A percentile compares a stretch with the other conserved stretches of the same genome.
phyloP scores from a whole-genome alignment of 2,888 invertebrate species.

The Empis stercorea region DNA sequence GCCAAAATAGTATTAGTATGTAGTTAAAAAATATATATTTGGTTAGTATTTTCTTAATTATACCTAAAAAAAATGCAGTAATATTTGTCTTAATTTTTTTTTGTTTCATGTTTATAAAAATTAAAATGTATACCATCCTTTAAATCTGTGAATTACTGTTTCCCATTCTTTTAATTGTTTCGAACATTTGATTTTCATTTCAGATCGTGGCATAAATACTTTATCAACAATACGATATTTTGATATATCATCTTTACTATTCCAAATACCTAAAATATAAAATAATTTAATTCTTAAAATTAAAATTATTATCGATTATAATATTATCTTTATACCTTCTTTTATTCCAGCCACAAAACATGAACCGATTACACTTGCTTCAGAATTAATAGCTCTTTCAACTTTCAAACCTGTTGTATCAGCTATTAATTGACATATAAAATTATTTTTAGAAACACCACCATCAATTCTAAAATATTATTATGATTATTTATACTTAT shows the following conservation, averaged over 20 bases:
- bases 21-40: too few relatives aligned
- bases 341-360: slow-evolving; percentile 75
- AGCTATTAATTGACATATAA: slow-evolving; percentile 76
- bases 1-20: too few relatives aligned
- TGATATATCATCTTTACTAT: slow-evolving; percentile 49
- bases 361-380: slow-evolving; percentile 77
- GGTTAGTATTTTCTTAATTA: too few relatives aligned
- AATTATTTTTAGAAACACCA: slow-evolving; percentile 91
- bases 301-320: background rate
- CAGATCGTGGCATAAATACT: slow-evolving; percentile 44
- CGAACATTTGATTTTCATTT: slow-evolving; percentile 17
- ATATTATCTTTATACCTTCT: slow-evolving; percentile 48
- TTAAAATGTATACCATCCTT: slow-evolving; percentile 24
- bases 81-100: too few relatives aligned
- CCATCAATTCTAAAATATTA: slow-evolving; percentile 65
- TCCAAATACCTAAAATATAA: slow-evolving; percentile 53
- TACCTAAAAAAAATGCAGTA: too few relatives aligned
- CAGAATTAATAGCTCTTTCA: slow-evolving; percentile 57
- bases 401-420: slow-evolving; percentile 66
- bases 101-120: too few relatives aligned
- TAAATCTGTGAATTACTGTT: slow-evolving; percentile 27
- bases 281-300: background rate
- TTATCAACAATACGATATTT: slow-evolving; percentile 45
- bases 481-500: background rate
- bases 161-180: slow-evolving; percentile 26